Evolutionary conservation across 1,140 invertebrate genomes (phyloP), one percentile per base, ranked within the genome.

Genomic region (Colletes gigas): DNA sequence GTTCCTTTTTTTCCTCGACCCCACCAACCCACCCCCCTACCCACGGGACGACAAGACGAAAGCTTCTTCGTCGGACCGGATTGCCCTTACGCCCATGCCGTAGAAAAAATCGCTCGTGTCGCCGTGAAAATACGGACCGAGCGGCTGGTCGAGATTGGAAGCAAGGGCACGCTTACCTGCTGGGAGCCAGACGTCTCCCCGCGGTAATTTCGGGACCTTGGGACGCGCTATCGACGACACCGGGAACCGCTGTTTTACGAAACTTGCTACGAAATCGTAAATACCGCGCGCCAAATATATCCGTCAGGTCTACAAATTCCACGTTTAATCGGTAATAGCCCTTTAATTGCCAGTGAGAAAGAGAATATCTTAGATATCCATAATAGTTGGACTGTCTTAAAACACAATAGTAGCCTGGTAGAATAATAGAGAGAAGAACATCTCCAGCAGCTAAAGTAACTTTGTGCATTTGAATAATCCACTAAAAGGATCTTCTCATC

Each of bases 151-250:
- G 55, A 52, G 83, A 82, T 82, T 73, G 69, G 39, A 52, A 82
- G 39, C 66, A 62, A 1, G 59, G 47, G 57, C 41, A 60, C 44
- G 60, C 84, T 81, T 41, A 72, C 57, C 47, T 72, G 55, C 57
- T 76, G 55, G 72, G 65, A 74, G 47, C 8, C 17, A 5, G 30
- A 5, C 57, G 14, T 78, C 39, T 81, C 71, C 65, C 70, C 21
- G 55, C 65, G 80, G 80, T 73, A 83, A 81, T 75, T 84, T 80
- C 59, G 67, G n/a, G 21, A 14, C 30, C n/a, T 4, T 19, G 39
- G 52, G 15, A 21, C 30, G 5, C 14, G 14, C 14, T 14, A 30
- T 4, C 9, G 63, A 41, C 52, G 63, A 44, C 41, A 30, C 6
- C 39, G 3, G 19, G 65, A 14, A 4, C 41, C 19, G 30, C 15